Percentiles rank a stretch among this genome's conserved stretches.
Evolutionary conservation across 2,113 vertebrate species (phyloP).

Genomic region (Mystacornis crossleyi): DNA sequence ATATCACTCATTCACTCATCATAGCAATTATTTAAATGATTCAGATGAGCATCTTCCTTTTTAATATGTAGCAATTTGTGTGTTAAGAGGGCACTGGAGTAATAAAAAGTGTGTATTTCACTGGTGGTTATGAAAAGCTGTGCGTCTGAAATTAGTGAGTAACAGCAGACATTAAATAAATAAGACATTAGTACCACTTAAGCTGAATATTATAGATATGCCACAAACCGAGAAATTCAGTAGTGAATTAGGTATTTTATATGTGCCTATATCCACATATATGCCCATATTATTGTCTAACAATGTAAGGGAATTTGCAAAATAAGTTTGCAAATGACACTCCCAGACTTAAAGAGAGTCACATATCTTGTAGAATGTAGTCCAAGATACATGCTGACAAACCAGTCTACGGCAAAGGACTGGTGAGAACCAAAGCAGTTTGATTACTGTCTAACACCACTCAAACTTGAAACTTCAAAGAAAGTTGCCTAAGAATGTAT

Average conservation of each 20-base stretch:
- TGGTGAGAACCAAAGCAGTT: neutral
- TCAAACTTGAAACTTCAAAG: neutral
- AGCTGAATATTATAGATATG: neutral
- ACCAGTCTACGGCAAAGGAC: neutral
- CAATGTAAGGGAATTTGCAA: neutral
- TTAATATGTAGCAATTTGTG: neutral
- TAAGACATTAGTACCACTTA: neutral
- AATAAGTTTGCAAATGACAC: neutral
- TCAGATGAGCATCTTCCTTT: neutral
- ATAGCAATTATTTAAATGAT: neutral
- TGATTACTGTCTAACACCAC: neutral
- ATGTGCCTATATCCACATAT: neutral
- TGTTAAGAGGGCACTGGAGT: neutral
- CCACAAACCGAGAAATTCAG: neutral
- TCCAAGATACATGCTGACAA: neutral
- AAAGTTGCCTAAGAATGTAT: neutral
- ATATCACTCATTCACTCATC: neutral
- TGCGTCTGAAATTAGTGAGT: neutral
- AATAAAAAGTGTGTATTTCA: constrained; percentile 20
- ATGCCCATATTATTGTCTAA: neutral
- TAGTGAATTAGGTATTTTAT: neutral
- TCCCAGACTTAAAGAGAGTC: neutral
- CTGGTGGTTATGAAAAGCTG: neutral
- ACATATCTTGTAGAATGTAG: neutral
- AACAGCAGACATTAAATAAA: neutral